Conservation (phyloP, 2,888 invertebrate genomes). For the Diplazon laetatorius region DNA sequence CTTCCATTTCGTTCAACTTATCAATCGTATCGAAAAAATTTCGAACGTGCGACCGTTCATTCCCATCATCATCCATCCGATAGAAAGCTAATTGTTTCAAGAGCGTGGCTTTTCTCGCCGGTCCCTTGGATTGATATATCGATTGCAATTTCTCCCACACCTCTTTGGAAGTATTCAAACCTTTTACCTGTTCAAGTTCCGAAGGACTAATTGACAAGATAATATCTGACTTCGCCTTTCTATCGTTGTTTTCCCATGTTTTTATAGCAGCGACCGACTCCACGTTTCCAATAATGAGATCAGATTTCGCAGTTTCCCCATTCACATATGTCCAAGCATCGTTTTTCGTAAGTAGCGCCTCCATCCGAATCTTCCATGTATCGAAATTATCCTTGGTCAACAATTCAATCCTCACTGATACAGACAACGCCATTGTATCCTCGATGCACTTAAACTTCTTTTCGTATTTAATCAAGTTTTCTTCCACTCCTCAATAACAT, state of each 20-base stretch:
- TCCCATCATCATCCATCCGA: constrained; percentile 74
- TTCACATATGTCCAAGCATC: constrained; percentile 67
- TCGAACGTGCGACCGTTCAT: constrained; percentile 75
- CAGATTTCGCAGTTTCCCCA: constrained; percentile 51
- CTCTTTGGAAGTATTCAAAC: constrained; percentile 71
- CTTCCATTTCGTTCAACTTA: constrained; percentile 75
- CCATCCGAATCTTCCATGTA: constrained; percentile 65
- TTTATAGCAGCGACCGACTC: background rate
- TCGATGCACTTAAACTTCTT: no score
- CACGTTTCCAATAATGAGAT: constrained; percentile 25
- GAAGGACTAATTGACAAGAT: constrained; percentile 61
- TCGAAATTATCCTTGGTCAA: constrained; percentile 61
- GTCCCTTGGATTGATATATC: constrained; percentile 78
- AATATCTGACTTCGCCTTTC: constrained; percentile 65
- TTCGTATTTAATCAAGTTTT: no score
- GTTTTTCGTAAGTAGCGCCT: constrained; percentile 64
- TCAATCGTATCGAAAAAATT: constrained; percentile 77
- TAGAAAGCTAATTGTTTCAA: constrained; percentile 77
- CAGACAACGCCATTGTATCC: background rate
- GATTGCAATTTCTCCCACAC: constrained; percentile 78
- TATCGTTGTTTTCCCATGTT: constrained; percentile 58
- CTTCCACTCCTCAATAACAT: background rate
- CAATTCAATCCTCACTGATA: constrained; percentile 36
- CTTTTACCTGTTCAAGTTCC: constrained; percentile 68
- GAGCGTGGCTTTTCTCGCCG: constrained; percentile 79